Base-by-base conservation (phyloP, 2,113 vertebrate genomes). In the Calyptommatus sinebrachiatus region DNA sequence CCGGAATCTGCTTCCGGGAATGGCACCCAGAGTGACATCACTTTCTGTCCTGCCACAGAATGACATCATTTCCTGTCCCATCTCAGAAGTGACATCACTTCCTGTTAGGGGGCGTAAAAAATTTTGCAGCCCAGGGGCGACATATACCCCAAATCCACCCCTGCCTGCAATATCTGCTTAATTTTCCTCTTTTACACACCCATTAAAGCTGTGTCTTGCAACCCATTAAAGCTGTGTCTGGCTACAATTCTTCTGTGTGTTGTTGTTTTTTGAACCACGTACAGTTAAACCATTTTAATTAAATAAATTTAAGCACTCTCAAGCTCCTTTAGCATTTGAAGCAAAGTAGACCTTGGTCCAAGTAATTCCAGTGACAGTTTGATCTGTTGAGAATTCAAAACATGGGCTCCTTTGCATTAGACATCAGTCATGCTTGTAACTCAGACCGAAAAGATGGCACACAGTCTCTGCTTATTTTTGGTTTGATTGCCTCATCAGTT, bases 401-500 rank as follows among this genome's bases (percentile, higher is more conserved):
- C 63, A 69, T 21, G 2, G 76, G n/a, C 68, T 61, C 50, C 63
- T 48, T 48, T 73, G 12, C 16, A 73, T 81, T 70, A 70, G 79
- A 61, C 41, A 69, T 76, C 79, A 68, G 45, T 70, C 53, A 63
- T 76, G 53, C 66, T 70, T 81, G 48, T 28, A 83, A 28, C 26
- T 74, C 35, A 48, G 24, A 62, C 46, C 31, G 60, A 78, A 61
- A 79, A 83, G 78, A 83, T 62, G 65, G 11, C 65, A 69, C 62
- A 28, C 28, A 8, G 29, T 74, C 48, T 62, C 22, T 31, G 41
- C 53, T 68, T 73, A 74, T 68, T 35, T 83, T 73, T 68, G 69
- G 63, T 74, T 50, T 71, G 60, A 82, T 77, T 71, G 68, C 60
- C 46, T 82, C 73, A 70, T 76, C 73, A 70, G 66, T 70, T 70